Base-by-base conservation (phyloP, 2,888 invertebrate genomes). In the Glaucopsyche alexis region DNA sequence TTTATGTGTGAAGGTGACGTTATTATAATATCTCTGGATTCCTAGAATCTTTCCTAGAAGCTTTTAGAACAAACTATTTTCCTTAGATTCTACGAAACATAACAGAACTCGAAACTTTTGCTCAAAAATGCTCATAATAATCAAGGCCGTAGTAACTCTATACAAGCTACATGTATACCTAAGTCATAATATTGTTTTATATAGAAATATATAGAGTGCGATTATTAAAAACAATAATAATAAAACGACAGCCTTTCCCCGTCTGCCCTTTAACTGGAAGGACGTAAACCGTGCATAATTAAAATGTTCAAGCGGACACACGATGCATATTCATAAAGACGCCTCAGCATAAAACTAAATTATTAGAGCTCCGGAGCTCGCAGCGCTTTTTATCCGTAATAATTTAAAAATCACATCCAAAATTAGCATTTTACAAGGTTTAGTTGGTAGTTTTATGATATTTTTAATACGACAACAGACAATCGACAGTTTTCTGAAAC, bases 241-340 rank as follows among this genome's bases (percentile, higher is more conserved):
- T 7, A 60, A 60, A 60, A 60, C 8, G 2, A 1, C 7, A 13
- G 8, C 9, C 6, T 67, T 67, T 29, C 19, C 67, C 47, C n/a
- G 69, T 14, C 75, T 78, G 78, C 79, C 74, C 82, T 83, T 87
- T 88, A 87, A 88, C 71, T 64, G 75, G 73, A 76, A 77, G 85
- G 82, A 83, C 83, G 82, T 84, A 85, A 85, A 83, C 84, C 80
- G 83, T 86, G 87, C 87, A 88, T 88, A 88, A 88, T 88, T 88
- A 88, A 88, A 87, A 87, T 86, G 83, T 85, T 83, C 84, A 81
- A 81, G 82, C 84, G 87, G 85, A 85, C 87, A 87, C 83, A 85
- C 81, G 79, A 78, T 88, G 87, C 84, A 89, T 89, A 89, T 89
- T 88, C 88, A 89, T 87, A 83, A 84, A 78, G 75, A 81, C 83